Conservation (phyloP, 2,888 invertebrate genomes). For the Hyles lineata region DNA sequence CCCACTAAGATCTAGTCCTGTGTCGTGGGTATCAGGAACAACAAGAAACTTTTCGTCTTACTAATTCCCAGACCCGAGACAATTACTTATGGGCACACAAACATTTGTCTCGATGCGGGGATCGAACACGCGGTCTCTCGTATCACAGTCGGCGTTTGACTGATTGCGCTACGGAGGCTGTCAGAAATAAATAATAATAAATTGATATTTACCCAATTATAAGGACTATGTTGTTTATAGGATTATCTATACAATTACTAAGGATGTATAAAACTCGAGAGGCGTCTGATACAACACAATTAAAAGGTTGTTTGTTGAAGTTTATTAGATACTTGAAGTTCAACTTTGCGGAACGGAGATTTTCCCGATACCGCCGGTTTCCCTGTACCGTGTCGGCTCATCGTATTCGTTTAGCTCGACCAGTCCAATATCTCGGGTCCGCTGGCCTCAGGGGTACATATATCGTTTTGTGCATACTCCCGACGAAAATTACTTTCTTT, state of each 20-base stretch:
- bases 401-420: conserved; percentile 59
- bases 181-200: too few species aligned
- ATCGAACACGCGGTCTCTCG: too few species aligned
- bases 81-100: too few species aligned
- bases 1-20: too few species aligned
- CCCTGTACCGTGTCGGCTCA: conserved; percentile 48
- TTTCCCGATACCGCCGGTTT: conserved; percentile 47
- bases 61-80: too few species aligned
- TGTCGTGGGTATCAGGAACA: too few species aligned
- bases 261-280: background rate
- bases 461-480: conserved; percentile 67
- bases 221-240: background rate
- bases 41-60: too few species aligned
- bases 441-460: conserved; percentile 63
- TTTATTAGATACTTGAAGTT: conserved; percentile 41
- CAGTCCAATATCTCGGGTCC: conserved; percentile 67
- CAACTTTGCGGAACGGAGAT: conserved; percentile 49
- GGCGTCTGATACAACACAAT: conserved; percentile 12
- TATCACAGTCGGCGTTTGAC: too few species aligned
- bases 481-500: conserved; percentile 70
- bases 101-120: too few species aligned
- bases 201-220: too few species aligned
- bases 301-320: conserved; percentile 33
- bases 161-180: too few species aligned
- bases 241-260: conserved; percentile 1